These are phyloP conservation scores for Pteromalus puparum DNA, from an alignment of 1,140 invertebrate genomes.

Conservation along the genomic window DNA sequence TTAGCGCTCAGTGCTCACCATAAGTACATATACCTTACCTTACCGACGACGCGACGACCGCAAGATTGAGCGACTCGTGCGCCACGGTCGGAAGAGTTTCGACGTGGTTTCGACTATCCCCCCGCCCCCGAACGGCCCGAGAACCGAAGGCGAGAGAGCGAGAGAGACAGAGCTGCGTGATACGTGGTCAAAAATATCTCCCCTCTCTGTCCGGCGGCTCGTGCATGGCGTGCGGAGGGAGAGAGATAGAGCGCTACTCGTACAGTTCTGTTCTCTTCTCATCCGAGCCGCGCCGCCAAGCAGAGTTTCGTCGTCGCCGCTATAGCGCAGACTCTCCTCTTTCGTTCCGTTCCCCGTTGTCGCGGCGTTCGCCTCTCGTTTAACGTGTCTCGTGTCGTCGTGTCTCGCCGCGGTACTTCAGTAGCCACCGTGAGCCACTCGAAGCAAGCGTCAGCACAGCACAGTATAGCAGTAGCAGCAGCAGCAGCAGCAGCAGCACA, in stretches of 20 bases:
- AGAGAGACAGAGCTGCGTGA: background rate
- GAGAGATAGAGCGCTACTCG: background rate
- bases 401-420: background rate
- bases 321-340: background rate
- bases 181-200: constrained; percentile 15
- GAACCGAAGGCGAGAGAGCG: background rate
- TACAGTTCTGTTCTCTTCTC: background rate
- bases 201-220: background rate
- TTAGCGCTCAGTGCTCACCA: no score
- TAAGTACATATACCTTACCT: no score
- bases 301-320: background rate
- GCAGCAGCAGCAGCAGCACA: background rate
- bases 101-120: background rate
- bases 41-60: no score
- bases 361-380: background rate
- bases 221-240: background rate
- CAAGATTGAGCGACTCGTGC: no score
- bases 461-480: no score
- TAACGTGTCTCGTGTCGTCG: constrained; percentile 5
- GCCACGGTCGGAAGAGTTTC: background rate
- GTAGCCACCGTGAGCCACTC: background rate
- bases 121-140: no score
- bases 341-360: background rate
- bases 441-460: background rate
- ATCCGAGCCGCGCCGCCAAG: background rate